phyloP scores from a whole-genome alignment of 92 coral and sea anemone species.

The Desmophyllum pertusum region DNA sequence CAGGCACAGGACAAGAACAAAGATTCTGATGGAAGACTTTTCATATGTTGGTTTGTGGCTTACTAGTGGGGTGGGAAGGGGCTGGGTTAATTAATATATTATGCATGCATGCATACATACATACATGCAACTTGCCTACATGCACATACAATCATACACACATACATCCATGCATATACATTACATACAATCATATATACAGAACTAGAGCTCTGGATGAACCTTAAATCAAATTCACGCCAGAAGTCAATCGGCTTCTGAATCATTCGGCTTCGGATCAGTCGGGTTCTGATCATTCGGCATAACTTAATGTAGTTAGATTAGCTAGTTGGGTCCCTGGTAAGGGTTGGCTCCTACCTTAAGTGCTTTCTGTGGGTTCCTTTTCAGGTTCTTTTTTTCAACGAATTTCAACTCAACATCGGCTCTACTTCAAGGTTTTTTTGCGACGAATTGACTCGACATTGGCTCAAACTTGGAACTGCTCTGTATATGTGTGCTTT shows the following conservation, averaged over 20 bases:
- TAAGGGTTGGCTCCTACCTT: constrained; percentile 5
- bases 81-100: too few species aligned
- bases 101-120: too few species aligned
- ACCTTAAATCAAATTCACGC: constrained; percentile 12
- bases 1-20: neutral
- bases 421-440: neutral
- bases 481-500: neutral
- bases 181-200: too few species aligned
- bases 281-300: too few species aligned
- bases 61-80: constrained; percentile 4
- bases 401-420: neutral
- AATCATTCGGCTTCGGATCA: too few species aligned
- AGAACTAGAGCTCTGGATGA: constrained; percentile 16
- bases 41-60: neutral
- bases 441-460: too few species aligned
- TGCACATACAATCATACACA: too few species aligned
- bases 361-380: constrained; percentile 9
- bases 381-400: constrained; percentile 3
- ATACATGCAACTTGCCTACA: too few species aligned
- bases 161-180: too few species aligned
- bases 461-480: neutral
- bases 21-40: neutral
- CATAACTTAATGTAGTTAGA: constrained; percentile 30
- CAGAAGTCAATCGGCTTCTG: constrained; percentile 15
- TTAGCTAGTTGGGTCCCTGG: constrained; percentile 17